These are phyloP conservation scores for Drosophila sp. DNA, from an alignment of 1,140 invertebrate species.

Conservation along the genomic window DNA sequence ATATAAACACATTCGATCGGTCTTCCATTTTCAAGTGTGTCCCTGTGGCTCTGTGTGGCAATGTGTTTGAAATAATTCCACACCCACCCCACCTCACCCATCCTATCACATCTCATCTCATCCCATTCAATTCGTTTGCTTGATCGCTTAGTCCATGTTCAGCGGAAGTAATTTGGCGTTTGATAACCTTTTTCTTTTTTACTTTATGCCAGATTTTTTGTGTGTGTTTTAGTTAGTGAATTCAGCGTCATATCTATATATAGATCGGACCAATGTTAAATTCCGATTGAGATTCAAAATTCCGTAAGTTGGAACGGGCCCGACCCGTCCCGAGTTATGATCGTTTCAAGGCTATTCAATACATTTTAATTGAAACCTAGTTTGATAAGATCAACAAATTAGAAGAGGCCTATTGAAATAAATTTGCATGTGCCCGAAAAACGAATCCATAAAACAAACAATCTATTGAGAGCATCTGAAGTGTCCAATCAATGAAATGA, in stretches of 20 bases:
- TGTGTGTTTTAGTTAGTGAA: constrained; percentile 26
- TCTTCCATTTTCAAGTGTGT: constrained; percentile 64
- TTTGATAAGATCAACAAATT: constrained; percentile 68
- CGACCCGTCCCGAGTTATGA: neutral
- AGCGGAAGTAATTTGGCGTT: constrained; percentile 60
- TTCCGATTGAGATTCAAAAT: constrained; percentile 38
- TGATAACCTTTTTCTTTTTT: constrained; percentile 57
- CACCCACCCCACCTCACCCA: neutral
- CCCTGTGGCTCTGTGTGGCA: constrained; percentile 41
- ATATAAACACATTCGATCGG: neutral
- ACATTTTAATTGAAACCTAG: constrained; percentile 73
- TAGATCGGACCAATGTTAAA: constrained; percentile 49
- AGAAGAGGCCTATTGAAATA: constrained; percentile 54
- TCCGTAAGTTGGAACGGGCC: too few relatives aligned
- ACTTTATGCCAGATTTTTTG: constrained; percentile 15
- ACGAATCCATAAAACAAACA: neutral
- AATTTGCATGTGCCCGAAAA: constrained; percentile 63
- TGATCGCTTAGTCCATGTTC: constrained; percentile 18
- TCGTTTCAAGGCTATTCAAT: constrained; percentile 70
- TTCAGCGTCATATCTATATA: constrained; percentile 72
- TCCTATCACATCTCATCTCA: neutral
- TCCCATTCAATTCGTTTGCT: neutral
- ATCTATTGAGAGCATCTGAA: constrained; percentile 69
- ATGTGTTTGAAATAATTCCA: neutral
- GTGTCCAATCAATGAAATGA: constrained; percentile 12